Evolutionary conservation across 2,797 vertebrate species (phyloP), one percentile per base, ranked within the genome.

Genomic region (Corythornis leucogaster): DNA sequence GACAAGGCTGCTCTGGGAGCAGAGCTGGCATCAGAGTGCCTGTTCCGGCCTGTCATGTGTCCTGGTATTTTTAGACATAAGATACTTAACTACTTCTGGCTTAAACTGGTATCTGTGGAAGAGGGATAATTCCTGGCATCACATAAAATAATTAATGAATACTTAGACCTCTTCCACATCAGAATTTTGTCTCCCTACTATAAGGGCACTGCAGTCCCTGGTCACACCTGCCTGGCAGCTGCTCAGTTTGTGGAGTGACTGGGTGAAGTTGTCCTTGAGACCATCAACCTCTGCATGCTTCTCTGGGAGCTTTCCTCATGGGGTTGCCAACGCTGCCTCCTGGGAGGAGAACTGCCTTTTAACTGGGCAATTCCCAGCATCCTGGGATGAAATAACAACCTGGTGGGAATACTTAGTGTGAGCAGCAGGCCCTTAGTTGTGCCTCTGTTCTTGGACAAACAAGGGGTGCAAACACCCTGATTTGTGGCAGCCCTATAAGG

Each of bases 1-100:
- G 80, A 54, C 40, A 51, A 55, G 77, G n/a, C n/a, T 25, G 67
- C 70, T 58, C 71, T 31, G 69, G 83, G 80, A 48, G 10, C 3
- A 0, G 33, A 51, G 48, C 11, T 89, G 88, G 64, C 75, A 54
- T 50, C 12, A 17, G 54, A 19, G n/a, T 61, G 50, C 57, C 31
- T 75, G 26, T 85, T 90, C 64, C 7, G 8, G 90, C 63, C 68
- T 73, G 59, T 68, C 7, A 24, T 54, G 57, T 76, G 61, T 73
- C 69, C 64, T 66, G 57, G 74, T 95, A 95, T 94, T 90, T 94
- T 91, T 94, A 91, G 86, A 71, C 16, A 12, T 95, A 94, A 96
- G 93, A 61, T 74, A 66, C 93, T 95, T 96, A 96, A 84, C 87
- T 89, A 5, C 90, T 95, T 95, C 81, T 80, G 83, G 78, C 90